Percentiles rank a stretch among this genome's conserved stretches.
phyloP scores from a whole-genome alignment of 2,888 invertebrate species.

The Eupithecia abbreviata region DNA sequence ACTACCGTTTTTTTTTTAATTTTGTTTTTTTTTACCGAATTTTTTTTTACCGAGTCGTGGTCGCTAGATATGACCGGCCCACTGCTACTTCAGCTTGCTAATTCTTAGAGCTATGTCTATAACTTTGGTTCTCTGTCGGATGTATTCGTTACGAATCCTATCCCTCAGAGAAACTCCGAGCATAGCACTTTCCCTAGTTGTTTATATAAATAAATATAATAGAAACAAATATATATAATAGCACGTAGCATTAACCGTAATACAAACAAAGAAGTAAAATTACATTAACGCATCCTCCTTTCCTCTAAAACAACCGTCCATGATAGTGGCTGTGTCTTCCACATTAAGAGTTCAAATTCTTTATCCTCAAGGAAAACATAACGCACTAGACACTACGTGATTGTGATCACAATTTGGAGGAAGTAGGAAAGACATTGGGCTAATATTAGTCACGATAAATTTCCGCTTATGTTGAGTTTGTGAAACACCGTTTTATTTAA shows the following conservation, averaged over 20 bases:
- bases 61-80: too few relatives aligned
- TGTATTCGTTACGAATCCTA: too few relatives aligned
- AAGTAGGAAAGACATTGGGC: slow-evolving; percentile 31
- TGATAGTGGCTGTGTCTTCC: slow-evolving; percentile 7
- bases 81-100: too few relatives aligned
- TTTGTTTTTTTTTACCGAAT: too few relatives aligned
- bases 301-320: slow-evolving; percentile 15
- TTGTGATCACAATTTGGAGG: slow-evolving; percentile 23
- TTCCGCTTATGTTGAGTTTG: background rate
- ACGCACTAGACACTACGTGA: slow-evolving; percentile 29
- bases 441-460: slow-evolving; percentile 20
- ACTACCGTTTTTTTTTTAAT: too few relatives aligned
- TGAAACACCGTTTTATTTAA: background rate
- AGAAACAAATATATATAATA: background rate
- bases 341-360: background rate
- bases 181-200: too few relatives aligned
- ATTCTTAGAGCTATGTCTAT: too few relatives aligned
- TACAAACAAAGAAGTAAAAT: background rate
- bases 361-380: slow-evolving; percentile 38
- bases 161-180: too few relatives aligned
- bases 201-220: too few relatives aligned
- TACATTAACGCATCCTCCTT: background rate
- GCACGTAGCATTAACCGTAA: background rate
- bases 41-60: too few relatives aligned
- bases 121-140: too few relatives aligned